phyloP scores from a whole-genome alignment of 2,113 vertebrate species.

The Gallinago undulata region DNA sequence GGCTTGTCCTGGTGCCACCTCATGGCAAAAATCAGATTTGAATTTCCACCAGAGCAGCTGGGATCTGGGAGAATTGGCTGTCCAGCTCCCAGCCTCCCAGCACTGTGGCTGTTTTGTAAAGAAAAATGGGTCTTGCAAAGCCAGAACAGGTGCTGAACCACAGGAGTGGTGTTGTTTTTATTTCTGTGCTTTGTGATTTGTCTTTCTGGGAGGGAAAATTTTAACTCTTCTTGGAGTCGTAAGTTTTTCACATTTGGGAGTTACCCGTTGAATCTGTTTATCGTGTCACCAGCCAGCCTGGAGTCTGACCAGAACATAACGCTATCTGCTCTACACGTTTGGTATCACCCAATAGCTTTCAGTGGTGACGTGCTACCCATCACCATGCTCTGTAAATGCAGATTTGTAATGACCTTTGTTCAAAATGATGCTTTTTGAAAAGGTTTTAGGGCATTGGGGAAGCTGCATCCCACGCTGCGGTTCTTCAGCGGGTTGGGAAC shows the following conservation, averaged over 20 bases:
- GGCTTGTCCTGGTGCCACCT: neutral
- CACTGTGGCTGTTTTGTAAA: neutral
- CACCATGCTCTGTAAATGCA: accelerated
- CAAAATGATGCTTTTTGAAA: accelerated
- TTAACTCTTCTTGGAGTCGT: neutral
- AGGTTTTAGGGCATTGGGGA: neutral
- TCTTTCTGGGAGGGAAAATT: no score
- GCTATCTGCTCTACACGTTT: accelerated
- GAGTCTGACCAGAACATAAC: no score
- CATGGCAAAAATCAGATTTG: neutral
- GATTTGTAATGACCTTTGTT: neutral
- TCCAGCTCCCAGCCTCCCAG: neutral
- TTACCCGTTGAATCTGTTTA: neutral
- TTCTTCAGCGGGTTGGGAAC: neutral
- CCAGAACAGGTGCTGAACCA: neutral
- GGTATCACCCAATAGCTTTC: neutral
- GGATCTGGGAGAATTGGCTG: neutral
- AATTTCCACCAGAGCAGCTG: neutral
- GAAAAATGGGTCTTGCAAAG: neutral
- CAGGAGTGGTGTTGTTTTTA: neutral
- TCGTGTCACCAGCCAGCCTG: accelerated
- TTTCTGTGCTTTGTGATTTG: neutral
- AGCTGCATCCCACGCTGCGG: neutral
- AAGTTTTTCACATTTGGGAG: accelerated
- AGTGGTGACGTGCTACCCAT: neutral